A percentile compares a stretch with the other conserved stretches of the same genome.
Conservation (phyloP, 1,140 invertebrate genomes). For the Drosophila hydei region DNA sequence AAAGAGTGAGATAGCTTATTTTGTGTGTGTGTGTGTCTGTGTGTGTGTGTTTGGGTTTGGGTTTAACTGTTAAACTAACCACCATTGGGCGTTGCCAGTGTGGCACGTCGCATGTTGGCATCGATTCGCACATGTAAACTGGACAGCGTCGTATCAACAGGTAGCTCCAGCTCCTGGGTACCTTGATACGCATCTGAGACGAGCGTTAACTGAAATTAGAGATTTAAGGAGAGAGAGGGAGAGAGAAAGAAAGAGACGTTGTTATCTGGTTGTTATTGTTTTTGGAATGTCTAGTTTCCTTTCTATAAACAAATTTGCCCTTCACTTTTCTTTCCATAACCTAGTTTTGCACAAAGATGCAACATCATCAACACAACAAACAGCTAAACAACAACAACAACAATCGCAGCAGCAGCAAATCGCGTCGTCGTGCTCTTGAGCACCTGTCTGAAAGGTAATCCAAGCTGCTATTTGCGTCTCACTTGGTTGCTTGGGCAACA, state of each 20-base stretch:
- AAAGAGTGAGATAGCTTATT: slow-evolving; percentile 32
- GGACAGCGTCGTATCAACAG: slow-evolving; percentile 77
- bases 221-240: neutral
- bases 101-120: slow-evolving; percentile 74
- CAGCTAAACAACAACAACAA: slow-evolving; percentile 36
- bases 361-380: slow-evolving; percentile 68
- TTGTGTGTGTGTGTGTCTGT: neutral
- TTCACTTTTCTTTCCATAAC: slow-evolving; percentile 83
- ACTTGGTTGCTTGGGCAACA: slow-evolving; percentile 78
- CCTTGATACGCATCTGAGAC: slow-evolving; percentile 76
- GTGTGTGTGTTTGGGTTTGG: neutral
- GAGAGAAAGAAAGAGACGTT: neutral
- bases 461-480: slow-evolving; percentile 72
- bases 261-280: slow-evolving; percentile 11
- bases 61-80: slow-evolving; percentile 73
- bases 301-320: slow-evolving; percentile 75
- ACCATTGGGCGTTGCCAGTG: slow-evolving; percentile 80
- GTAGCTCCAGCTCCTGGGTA: slow-evolving; percentile 76
- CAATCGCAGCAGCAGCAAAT: slow-evolving; percentile 28
- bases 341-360: slow-evolving; percentile 81
- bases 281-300: slow-evolving; percentile 67
- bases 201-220: slow-evolving; percentile 65
- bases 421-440: slow-evolving; percentile 49
- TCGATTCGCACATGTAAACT: slow-evolving; percentile 81
- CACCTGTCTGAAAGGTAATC: slow-evolving; percentile 68